These are phyloP conservation scores for Monomorium pharaonis DNA, from an alignment of 1,140 invertebrate genomes.

Conservation along the genomic window DNA sequence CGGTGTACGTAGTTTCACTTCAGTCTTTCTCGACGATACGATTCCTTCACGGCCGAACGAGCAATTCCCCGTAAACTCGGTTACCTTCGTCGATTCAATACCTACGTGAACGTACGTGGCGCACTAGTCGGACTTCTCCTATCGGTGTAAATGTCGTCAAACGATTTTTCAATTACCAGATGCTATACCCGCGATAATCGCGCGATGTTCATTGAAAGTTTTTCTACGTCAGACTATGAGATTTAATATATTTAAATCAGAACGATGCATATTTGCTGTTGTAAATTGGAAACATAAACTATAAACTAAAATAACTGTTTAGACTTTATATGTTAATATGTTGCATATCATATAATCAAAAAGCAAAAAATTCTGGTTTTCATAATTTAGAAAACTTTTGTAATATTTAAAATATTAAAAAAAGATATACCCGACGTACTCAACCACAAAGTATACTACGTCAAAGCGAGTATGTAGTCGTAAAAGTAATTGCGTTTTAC, in stretches of 20 bases:
- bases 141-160: constrained; percentile 37
- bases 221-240: not conserved
- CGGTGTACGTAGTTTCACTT: constrained; percentile 10
- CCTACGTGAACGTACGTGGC: not conserved
- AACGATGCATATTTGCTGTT: not conserved
- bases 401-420: constrained; percentile 49
- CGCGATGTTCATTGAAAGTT: not conserved
- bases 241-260: not conserved
- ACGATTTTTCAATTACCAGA: constrained; percentile 37
- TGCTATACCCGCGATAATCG: not conserved
- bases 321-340: not conserved
- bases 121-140: not conserved
- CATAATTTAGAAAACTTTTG: constrained; percentile 29
- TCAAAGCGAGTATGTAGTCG: constrained; percentile 55
- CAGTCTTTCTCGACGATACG: constrained; percentile 19
- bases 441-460: constrained; percentile 23
- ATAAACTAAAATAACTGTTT: not conserved
- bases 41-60: constrained; percentile 39
- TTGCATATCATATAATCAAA: not conserved
- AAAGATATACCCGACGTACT: constrained; percentile 27
- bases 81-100: constrained; percentile 31
- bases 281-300: not conserved
- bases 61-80: constrained; percentile 48
- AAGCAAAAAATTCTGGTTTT: not conserved
- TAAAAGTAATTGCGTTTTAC: constrained; percentile 55